These are phyloP conservation scores for Hucho hucho DNA, from an alignment of 2,113 vertebrate genomes.

Conservation along the genomic window DNA sequence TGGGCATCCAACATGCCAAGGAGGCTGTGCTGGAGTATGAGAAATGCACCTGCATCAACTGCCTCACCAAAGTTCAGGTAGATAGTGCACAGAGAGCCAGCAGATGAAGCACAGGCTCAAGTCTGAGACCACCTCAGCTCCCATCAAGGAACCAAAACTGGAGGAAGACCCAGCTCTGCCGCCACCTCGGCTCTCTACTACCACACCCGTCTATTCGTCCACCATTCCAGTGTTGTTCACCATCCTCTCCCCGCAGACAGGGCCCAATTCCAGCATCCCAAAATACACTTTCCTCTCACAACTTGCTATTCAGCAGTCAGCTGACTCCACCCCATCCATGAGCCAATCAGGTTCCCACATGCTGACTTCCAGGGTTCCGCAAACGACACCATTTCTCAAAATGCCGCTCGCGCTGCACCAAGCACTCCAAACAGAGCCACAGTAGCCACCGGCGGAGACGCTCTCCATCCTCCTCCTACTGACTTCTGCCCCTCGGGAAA, in stretches of 20 bases:
- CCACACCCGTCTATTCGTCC: slow-evolving; percentile 26
- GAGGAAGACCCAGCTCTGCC: neutral
- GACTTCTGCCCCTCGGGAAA: slow-evolving; percentile 25
- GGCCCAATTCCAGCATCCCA: neutral
- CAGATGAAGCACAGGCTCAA: slow-evolving; percentile 35
- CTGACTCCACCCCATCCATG: slow-evolving; percentile 17
- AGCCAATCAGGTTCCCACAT: neutral
- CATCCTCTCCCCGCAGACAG: slow-evolving; percentile 34
- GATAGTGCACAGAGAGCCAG: slow-evolving; percentile 44
- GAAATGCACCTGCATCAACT: slow-evolving; percentile 52
- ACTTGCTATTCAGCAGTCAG: slow-evolving; percentile 29
- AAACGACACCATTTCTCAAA: slow-evolving; percentile 18
- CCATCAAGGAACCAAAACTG: slow-evolving; percentile 16
- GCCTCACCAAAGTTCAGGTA: slow-evolving; percentile 53
- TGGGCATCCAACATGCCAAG: slow-evolving; percentile 54
- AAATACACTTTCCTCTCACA: slow-evolving; percentile 24
- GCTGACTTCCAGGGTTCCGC: slow-evolving; percentile 18
- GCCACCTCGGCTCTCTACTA: neutral
- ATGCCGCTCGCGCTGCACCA: slow-evolving; percentile 13
- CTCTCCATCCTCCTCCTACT: slow-evolving; percentile 29
- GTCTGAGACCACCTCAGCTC: slow-evolving; percentile 10
- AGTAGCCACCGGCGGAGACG: slow-evolving; percentile 15
- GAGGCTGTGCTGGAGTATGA: slow-evolving; percentile 49
- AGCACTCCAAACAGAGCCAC: slow-evolving; percentile 19
- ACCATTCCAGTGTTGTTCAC: slow-evolving; percentile 49